Percentiles rank a stretch among this genome's conserved stretches.
These are phyloP conservation scores for Limnodromus scolopaceus DNA, from an alignment of 2,797 vertebrate genomes.

Conservation along the genomic window DNA sequence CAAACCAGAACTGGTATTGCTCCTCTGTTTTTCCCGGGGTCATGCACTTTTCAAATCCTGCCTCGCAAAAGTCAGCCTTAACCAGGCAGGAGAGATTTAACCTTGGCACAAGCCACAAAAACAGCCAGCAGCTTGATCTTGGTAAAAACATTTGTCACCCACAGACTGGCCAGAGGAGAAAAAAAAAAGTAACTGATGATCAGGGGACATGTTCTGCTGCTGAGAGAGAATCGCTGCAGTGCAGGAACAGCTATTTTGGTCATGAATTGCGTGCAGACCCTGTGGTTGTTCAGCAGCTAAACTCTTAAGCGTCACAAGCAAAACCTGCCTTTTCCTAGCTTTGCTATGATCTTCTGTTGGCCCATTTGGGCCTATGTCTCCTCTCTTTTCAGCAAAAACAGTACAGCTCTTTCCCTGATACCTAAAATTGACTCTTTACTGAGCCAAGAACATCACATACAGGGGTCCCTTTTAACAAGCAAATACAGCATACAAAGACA, in stretches of 20 bases:
- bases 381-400: background rate
- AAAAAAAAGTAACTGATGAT: background rate
- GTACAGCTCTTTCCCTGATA: background rate
- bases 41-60: background rate
- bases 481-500: accelerated
- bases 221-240: background rate
- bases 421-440: background rate
- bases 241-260: background rate
- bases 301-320: background rate
- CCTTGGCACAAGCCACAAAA: background rate
- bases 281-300: background rate
- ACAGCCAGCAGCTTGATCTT: background rate
- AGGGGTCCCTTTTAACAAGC: background rate
- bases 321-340: background rate
- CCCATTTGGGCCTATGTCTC: background rate
- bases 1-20: background rate
- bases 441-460: background rate
- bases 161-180: background rate
- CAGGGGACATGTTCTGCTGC: background rate
- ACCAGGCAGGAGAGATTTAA: background rate
- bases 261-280: background rate
- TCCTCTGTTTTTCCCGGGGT: background rate
- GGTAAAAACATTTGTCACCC: background rate
- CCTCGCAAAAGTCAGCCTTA: background rate
- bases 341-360: background rate